Conservation (phyloP, 2,113 vertebrate species). For the Trochalopteron elliotii region DNA sequence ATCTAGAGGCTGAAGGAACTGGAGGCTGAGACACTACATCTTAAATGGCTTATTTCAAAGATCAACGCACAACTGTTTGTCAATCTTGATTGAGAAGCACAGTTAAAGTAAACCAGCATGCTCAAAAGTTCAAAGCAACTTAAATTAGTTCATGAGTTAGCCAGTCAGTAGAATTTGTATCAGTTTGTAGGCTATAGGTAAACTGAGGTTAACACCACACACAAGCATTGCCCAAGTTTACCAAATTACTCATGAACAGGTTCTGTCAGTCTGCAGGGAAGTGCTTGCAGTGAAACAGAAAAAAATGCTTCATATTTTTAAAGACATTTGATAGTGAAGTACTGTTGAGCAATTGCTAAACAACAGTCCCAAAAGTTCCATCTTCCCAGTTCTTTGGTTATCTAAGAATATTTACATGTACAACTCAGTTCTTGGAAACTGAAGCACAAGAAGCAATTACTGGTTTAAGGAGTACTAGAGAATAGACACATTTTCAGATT, state of each 20-base stretch:
- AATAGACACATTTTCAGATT: not conserved
- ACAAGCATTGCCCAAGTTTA: not conserved
- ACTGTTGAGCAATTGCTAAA: not conserved
- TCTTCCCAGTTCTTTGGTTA: not conserved
- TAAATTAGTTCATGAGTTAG: not conserved
- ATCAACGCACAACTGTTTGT: not conserved
- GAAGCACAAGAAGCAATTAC: not conserved
- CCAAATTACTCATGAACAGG: not conserved
- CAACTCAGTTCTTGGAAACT: not conserved
- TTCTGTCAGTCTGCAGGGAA: not conserved
- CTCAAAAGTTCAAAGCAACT: not conserved
- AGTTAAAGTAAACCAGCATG: not conserved
- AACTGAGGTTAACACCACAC: not conserved
- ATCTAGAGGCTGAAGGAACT: not conserved
- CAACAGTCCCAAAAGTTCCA: not conserved
- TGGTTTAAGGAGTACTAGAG: not conserved
- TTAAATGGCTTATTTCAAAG: not conserved
- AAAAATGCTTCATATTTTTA: not conserved
- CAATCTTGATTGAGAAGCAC: not conserved
- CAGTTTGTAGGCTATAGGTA: not conserved
- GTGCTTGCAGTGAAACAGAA: not conserved
- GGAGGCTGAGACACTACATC: not conserved
- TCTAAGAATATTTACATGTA: not conserved
- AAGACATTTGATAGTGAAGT: not conserved
- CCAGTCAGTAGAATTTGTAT: not conserved